phyloP scores from a whole-genome alignment of 1,140 invertebrate species.

The Armadillidium nasatum region DNA sequence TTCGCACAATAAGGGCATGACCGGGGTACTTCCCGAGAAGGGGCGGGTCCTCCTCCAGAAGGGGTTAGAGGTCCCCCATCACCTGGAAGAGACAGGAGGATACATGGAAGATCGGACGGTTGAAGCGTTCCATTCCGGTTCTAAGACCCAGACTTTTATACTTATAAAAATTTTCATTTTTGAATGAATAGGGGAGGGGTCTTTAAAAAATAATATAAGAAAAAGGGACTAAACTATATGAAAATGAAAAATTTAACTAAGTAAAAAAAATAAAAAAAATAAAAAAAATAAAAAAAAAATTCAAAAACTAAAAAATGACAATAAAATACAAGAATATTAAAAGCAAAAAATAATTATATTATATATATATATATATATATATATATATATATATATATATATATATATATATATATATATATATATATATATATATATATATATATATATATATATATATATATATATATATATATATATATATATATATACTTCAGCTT shows the following conservation, averaged over 20 bases:
- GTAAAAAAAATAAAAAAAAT: too few species aligned
- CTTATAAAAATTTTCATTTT: too few species aligned
- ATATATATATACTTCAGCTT: neutral
- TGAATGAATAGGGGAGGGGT: too few species aligned
- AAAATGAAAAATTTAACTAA: too few species aligned
- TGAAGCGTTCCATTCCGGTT: too few species aligned
- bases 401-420: constrained; percentile 16
- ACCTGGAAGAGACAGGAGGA: constrained; percentile 5
- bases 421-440: constrained; percentile 17
- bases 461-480: neutral
- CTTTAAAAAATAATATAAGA: too few species aligned
- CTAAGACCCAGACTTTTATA: too few species aligned
- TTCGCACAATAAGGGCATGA: constrained; percentile 43
- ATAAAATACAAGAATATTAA: too few species aligned
- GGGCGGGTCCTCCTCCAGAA: constrained; percentile 7
- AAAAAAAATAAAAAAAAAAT: too few species aligned
- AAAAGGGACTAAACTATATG: too few species aligned
- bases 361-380: neutral
- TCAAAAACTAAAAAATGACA: too few species aligned
- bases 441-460: constrained; percentile 3
- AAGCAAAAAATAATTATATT: too few species aligned
- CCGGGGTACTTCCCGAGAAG: constrained; percentile 41
- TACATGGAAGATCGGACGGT: neutral
- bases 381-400: constrained; percentile 16
- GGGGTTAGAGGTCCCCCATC: neutral